A percentile compares a stretch with the other conserved stretches of the same genome.
phyloP scores from a whole-genome alignment of 2,797 vertebrate genomes.

The Leucoraja ocellata region DNA sequence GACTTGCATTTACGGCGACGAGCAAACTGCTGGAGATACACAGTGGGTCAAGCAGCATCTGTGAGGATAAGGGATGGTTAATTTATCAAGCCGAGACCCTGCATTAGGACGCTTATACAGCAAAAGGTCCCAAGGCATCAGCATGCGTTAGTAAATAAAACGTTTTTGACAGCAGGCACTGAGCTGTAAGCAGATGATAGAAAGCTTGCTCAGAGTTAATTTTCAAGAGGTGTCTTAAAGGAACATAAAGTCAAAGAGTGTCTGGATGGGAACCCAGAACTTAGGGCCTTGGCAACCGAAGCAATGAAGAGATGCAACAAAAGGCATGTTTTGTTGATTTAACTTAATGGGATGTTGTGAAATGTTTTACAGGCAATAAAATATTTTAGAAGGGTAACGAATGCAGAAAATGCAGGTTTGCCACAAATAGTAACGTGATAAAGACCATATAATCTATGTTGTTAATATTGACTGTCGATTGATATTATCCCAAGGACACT shows the following conservation, averaged over 20 bases:
- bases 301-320: background rate
- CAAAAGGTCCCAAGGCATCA: background rate
- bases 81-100: too few relatives aligned
- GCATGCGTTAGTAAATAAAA: background rate
- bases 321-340: background rate
- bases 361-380: too few relatives aligned
- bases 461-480: too few relatives aligned
- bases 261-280: background rate
- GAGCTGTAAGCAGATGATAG: background rate
- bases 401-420: too few relatives aligned
- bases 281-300: background rate
- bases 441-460: too few relatives aligned
- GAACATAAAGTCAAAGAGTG: background rate
- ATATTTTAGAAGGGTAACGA: too few relatives aligned
- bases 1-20: background rate
- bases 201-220: background rate
- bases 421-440: too few relatives aligned
- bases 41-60: too few relatives aligned
- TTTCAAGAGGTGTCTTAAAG: background rate
- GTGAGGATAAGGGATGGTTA: too few relatives aligned
- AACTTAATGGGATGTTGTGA: too few relatives aligned
- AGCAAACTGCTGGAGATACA: too few relatives aligned
- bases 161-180: background rate
- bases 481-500: too few relatives aligned
- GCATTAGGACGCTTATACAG: background rate